These are phyloP conservation scores for Epinephelus coioides DNA, from an alignment of 2,797 vertebrate species.

Conservation along the genomic window DNA sequence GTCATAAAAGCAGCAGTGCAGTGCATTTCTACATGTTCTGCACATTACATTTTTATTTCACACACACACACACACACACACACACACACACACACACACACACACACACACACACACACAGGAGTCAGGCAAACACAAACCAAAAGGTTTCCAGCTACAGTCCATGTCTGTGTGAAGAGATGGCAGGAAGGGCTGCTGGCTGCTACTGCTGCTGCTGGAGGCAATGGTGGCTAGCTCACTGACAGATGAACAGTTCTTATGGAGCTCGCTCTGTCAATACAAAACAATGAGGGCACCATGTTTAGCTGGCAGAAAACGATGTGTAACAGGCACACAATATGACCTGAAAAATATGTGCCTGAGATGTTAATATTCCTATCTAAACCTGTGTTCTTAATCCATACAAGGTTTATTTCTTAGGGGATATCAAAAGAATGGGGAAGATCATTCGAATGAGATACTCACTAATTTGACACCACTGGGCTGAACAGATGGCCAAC, in stretches of 20 bases:
- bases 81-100: too few relatives aligned
- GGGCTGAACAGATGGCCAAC: too few relatives aligned
- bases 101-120: too few relatives aligned
- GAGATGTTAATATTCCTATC: too few relatives aligned
- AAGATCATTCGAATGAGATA: too few relatives aligned
- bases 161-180: conserved; percentile 81
- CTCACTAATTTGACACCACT: too few relatives aligned
- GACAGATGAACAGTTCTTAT: conserved; percentile 91
- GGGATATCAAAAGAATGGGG: too few relatives aligned
- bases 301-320: neutral
- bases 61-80: too few relatives aligned
- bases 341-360: too few relatives aligned
- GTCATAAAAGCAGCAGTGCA: neutral
- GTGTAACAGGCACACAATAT: neutral
- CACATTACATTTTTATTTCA: neutral
- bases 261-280: conserved; percentile 91
- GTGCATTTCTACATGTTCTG: neutral
- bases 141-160: conserved; percentile 96
- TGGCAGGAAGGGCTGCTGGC: conserved; percentile 41
- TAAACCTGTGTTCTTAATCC: too few relatives aligned
- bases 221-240: conserved; percentile 51
- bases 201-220: conserved; percentile 1
- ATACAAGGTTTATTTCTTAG: too few relatives aligned
- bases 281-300: conserved; percentile 13
- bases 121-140: conserved; percentile 79